Evolutionary conservation across 2,113 vertebrate species (phyloP), one percentile per base, ranked within the genome.

Genomic region (Bothrops jararaca): DNA sequence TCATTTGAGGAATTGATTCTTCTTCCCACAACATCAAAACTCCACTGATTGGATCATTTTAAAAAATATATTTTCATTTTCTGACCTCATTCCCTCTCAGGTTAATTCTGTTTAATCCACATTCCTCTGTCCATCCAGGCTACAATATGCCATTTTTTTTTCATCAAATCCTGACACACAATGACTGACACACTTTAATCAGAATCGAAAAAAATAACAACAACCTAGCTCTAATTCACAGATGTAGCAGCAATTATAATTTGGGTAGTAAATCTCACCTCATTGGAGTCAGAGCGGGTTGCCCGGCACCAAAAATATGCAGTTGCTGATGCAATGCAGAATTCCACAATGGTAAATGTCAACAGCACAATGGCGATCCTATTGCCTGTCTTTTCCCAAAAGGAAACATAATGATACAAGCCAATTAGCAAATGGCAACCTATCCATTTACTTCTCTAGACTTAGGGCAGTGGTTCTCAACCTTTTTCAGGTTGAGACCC

Each of bases 311-410:
- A 93, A 90, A 93, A 93, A 86, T 93, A 93, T 3, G 92, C 88
- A 86, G 92, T 93, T 57, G 92, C 92, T 5, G 89, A 90, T 86
- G 92, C 92, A 26, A 93, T 93, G 89, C 92, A 86, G 52, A 93
- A 93, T 90, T 93, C 92, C 89, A 93, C 89, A 34, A 93, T 64
- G n/a, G 92, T 93, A 80, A 93, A 93, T 86, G 92, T 90, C 92
- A 93, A 24, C 92, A 93, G 60, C 58, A 90, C 89, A 64, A 93
- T 90, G 89, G 92, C 69, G n/a, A 93, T 93, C 89, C 92, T 90
- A 57, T 93, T 93, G 80, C 92, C 92, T 10, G 92, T 93, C 92
- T 93, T 90, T 13, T 60, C 74, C n/a, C 45, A 34, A 86, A 86
- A 64, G 56, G 48, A 93, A 90, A 58, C n/a, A 92, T n/a, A 90